These are phyloP conservation scores for Calypte anna DNA, from an alignment of 2,113 vertebrate species.

Conservation along the genomic window DNA sequence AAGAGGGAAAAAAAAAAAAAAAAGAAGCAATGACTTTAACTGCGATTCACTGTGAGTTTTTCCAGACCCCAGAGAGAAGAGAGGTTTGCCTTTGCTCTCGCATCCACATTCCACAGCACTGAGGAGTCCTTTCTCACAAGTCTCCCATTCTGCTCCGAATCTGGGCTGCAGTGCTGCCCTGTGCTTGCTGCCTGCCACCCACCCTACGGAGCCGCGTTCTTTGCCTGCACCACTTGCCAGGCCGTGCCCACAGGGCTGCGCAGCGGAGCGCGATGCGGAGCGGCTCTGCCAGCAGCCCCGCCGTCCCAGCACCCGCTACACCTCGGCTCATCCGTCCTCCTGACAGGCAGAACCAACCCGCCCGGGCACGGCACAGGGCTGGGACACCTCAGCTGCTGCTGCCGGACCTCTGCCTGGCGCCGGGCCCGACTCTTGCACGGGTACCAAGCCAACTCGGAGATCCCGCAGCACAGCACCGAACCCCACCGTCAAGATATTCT, in stretches of 20 bases:
- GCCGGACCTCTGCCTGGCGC: neutral
- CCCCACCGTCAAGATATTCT: neutral
- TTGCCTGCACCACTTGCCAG: neutral
- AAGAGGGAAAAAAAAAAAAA: no score
- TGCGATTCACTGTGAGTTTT: neutral
- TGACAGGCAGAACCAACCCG: neutral
- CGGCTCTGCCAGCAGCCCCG: neutral
- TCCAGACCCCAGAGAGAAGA: neutral
- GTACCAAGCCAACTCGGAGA: neutral
- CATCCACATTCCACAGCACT: neutral
- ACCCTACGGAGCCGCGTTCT: rapidly evolving
- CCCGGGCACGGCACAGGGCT: rapidly evolving
- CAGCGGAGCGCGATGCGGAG: rapidly evolving
- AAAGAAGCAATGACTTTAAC: neutral
- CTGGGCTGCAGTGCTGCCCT: neutral
- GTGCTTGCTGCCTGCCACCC: neutral
- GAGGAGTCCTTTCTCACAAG: rapidly evolving
- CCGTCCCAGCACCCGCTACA: neutral
- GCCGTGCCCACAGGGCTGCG: neutral
- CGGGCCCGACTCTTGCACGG: rapidly evolving
- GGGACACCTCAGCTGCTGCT: neutral
- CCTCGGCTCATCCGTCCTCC: neutral
- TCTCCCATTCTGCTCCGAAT: rapidly evolving
- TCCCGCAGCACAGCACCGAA: neutral
- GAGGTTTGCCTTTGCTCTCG: neutral